Conservation (phyloP, 92 coral and sea anemone species). For the Galaxea fascicularis region DNA sequence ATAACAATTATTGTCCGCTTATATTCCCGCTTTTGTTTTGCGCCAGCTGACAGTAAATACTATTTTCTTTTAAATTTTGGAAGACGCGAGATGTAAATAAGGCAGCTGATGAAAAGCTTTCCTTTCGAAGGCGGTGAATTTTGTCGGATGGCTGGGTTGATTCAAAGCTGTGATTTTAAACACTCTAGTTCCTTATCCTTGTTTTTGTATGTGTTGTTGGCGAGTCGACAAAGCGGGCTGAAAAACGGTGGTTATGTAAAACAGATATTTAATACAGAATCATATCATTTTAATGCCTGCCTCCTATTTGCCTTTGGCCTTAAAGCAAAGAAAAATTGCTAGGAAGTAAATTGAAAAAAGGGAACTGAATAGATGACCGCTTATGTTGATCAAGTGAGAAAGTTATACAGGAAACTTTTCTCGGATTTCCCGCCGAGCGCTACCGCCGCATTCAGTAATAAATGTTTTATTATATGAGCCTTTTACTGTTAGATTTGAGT, state of each 20-base stretch:
- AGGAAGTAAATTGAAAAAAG: background rate
- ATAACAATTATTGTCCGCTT: conserved; percentile 21
- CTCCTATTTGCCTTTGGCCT: background rate
- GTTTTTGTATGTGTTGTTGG: background rate
- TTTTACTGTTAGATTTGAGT: background rate
- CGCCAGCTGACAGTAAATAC: background rate
- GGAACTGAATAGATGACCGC: background rate
- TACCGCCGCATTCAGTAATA: no score
- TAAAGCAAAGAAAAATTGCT: background rate
- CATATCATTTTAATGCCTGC: background rate
- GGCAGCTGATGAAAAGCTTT: background rate
- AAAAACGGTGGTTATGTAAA: background rate
- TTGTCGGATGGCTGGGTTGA: no score
- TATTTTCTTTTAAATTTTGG: background rate
- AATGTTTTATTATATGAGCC: background rate
- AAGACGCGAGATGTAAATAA: background rate
- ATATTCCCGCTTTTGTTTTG: background rate
- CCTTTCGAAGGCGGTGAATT: background rate
- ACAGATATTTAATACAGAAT: background rate
- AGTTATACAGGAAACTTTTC: background rate
- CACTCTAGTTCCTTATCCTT: background rate
- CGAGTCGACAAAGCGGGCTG: background rate
- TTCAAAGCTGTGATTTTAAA: background rate
- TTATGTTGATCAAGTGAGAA: background rate
- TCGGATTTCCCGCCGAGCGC: background rate